Evolutionary conservation across 2,113 vertebrate species (phyloP).

Genomic region (Callithrix jacchus): DNA sequence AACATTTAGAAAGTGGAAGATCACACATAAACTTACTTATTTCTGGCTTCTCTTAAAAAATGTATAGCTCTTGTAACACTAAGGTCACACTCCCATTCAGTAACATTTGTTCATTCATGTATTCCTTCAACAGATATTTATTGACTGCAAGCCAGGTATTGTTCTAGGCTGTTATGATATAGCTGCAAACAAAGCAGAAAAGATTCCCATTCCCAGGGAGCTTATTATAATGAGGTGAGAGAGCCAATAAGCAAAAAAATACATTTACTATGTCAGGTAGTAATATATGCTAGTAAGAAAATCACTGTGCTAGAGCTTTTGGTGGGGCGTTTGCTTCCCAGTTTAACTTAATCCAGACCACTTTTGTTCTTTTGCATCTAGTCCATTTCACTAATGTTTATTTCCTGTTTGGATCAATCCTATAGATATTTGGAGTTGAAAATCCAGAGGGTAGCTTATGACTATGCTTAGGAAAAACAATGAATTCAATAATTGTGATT

Average conservation of each 20-base stretch:
- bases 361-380: neutral
- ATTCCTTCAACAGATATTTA: neutral
- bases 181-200: neutral
- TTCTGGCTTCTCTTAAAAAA: conserved; percentile 47
- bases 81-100: neutral
- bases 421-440: neutral
- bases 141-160: neutral
- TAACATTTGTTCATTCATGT: conserved; percentile 16
- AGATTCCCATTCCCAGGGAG: neutral
- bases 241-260: neutral
- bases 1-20: conserved; percentile 36
- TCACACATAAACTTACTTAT: neutral
- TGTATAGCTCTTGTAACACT: neutral
- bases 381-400: neutral
- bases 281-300: neutral
- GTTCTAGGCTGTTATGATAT: neutral
- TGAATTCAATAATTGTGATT: neutral
- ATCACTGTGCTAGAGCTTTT: neutral
- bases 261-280: neutral
- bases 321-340: neutral
- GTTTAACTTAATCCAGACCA: neutral
- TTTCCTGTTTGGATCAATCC: neutral
- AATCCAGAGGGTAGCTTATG: neutral
- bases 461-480: neutral
- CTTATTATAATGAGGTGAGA: neutral